phyloP scores from a whole-genome alignment of 1,140 invertebrate genomes.

The Lepidotrigona ventralis region DNA sequence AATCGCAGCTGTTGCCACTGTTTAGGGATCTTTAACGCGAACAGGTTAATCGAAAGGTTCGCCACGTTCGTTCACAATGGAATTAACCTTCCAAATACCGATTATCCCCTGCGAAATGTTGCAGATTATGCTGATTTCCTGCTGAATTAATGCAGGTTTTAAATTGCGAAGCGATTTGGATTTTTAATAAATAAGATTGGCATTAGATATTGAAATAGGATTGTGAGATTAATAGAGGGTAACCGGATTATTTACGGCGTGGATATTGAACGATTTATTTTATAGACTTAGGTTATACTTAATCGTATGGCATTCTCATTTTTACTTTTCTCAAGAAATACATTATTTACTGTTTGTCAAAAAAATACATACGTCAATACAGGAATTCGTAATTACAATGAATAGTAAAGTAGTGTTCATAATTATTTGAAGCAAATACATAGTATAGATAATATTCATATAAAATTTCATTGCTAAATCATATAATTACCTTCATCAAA shows the following conservation, averaged over 20 bases:
- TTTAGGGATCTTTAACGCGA: slow-evolving; percentile 16
- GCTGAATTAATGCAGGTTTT: background rate
- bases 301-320: background rate
- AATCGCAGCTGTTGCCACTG: slow-evolving; percentile 36
- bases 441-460: too few relatives aligned
- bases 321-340: too few relatives aligned
- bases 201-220: background rate
- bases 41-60: background rate
- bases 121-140: background rate
- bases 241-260: background rate
- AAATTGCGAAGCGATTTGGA: background rate
- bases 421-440: too few relatives aligned
- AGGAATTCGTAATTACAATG: too few relatives aligned
- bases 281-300: background rate
- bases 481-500: too few relatives aligned
- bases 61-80: slow-evolving; percentile 3
- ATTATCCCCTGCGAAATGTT: background rate
- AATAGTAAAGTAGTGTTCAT: too few relatives aligned
- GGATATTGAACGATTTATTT: background rate
- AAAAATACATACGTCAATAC: too few relatives aligned
- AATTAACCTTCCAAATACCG: too few relatives aligned
- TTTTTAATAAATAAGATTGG: background rate
- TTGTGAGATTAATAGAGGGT: background rate
- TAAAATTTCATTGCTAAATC: too few relatives aligned
- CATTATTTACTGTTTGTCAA: too few relatives aligned